Evolutionary conservation across 2,888 invertebrate species (phyloP), one percentile per base, ranked within the genome.

Genomic region (Podabrus alpinus): DNA sequence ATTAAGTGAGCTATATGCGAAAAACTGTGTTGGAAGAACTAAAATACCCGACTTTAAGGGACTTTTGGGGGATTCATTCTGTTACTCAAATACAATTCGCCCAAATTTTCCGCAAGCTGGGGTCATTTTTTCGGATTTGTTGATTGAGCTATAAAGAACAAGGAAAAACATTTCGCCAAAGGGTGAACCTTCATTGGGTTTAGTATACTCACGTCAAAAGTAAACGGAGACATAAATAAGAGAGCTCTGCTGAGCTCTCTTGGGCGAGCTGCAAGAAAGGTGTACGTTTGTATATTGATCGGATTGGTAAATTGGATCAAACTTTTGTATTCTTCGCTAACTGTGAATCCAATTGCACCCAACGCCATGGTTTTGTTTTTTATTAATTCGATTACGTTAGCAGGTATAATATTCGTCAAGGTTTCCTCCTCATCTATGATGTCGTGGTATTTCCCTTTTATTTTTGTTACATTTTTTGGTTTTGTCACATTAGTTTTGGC

Each of bases 171-270:
- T n/a, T n/a, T n/a, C n/a, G n/a, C n/a, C n/a, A n/a, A n/a, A n/a
- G n/a, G n/a, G n/a, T n/a, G n/a, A n/a, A n/a, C n/a, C n/a, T n/a
- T n/a, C n/a, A n/a, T n/a, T n/a, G n/a, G n/a, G n/a, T n/a, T n/a
- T n/a, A 66, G 13, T 13, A 13, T 80, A 88, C 89, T 89, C 86
- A 92, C 93, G 83, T 91, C 91, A 19, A 89, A 86, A 7, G 92
- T 92, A 81, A 96, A 97, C 0, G 97, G 97, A 7, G 95, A 92
- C 67, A 95, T 91, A 83, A 97, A 97, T 10, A 96, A 88, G 77
- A 96, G 88, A 0, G 94, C 95, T 79, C 96, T 90, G 79, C 95
- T 95, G 15, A 96, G 89, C 84, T 95, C 94, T 78, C 92, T 89
- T 0, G 97, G 96, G 21, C 94, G 91, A 0, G 95, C 91, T 1